A percentile compares a stretch with the other conserved stretches of the same genome.
phyloP scores from a whole-genome alignment of 2,888 invertebrate genomes.

The Trachelus stipa region DNA sequence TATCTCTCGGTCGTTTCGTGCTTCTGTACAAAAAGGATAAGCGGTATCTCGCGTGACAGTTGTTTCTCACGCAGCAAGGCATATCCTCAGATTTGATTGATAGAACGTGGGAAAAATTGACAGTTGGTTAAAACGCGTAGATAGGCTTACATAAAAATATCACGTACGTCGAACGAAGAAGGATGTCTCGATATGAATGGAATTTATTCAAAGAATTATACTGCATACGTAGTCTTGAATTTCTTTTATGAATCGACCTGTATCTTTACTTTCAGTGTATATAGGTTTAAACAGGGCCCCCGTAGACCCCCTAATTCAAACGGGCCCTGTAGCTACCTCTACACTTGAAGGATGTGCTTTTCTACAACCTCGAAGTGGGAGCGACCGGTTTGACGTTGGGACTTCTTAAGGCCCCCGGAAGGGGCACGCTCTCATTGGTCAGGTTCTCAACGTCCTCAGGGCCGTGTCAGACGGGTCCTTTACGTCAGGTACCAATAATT shows the following conservation, averaged over 20 bases:
- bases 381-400: conserved; percentile 37
- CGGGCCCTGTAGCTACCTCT: conserved; percentile 20
- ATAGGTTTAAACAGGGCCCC: conserved; percentile 12
- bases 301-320: conserved; percentile 33
- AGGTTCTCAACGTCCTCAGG: not conserved
- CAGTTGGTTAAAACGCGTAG: too few relatives aligned
- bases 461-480: not conserved
- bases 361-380: conserved; percentile 29
- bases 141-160: not conserved
- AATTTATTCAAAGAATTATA: not conserved
- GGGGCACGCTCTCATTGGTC: conserved; percentile 29
- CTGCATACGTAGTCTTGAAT: not conserved
- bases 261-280: not conserved
- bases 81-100: not conserved
- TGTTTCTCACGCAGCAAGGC: not conserved
- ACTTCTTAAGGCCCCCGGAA: conserved; percentile 19
- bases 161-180: not conserved
- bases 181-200: too few relatives aligned
- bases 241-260: not conserved
- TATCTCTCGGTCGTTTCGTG: not conserved
- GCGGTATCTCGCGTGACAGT: not conserved
- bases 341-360: conserved; percentile 27
- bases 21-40: not conserved
- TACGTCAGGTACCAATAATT: not conserved
- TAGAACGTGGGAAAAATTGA: not conserved